phyloP scores from a whole-genome alignment of 23 tunicate genomes.

The Trididemnum clinides region DNA sequence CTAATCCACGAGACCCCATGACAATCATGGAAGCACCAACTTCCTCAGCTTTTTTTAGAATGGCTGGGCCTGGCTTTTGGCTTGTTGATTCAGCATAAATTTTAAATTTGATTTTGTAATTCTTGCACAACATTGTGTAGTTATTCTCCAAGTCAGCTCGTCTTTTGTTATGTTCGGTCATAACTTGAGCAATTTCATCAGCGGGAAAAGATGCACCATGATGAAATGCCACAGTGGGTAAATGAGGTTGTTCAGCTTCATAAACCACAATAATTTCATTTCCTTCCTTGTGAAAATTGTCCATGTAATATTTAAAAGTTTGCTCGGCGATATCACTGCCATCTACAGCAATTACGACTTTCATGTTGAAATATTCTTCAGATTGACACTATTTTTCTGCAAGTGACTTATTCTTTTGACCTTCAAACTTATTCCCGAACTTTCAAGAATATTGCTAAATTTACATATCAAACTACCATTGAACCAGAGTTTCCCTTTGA shows the following conservation, averaged over 20 bases:
- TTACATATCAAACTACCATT: too few relatives aligned
- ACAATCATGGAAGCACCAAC: conserved; percentile 40
- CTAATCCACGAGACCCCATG: conserved; percentile 71
- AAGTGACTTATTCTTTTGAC: too few relatives aligned
- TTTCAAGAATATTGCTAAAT: too few relatives aligned
- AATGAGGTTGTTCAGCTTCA: conserved; percentile 43
- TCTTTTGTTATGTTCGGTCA: conserved; percentile 37
- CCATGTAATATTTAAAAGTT: conserved; percentile 52
- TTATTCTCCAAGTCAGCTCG: conserved; percentile 6
- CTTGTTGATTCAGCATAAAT: conserved; percentile 15
- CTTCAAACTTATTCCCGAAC: neutral
- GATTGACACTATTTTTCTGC: neutral
- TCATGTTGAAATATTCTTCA: conserved; percentile 38
- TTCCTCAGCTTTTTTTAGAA: conserved; percentile 41
- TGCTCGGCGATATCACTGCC: conserved; percentile 64
- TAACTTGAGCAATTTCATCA: conserved; percentile 23
- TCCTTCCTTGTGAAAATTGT: conserved; percentile 49
- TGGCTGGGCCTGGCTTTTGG: conserved; percentile 33
- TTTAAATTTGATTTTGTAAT: neutral
- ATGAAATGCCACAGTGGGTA: conserved; percentile 50
- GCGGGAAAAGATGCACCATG: conserved; percentile 35
- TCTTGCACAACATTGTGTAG: conserved; percentile 10
- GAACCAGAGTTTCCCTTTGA: too few relatives aligned
- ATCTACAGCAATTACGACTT: conserved; percentile 75
- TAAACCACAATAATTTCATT: conserved; percentile 34